Base-by-base conservation (phyloP, 2,113 vertebrate genomes). In the Colius striatus region DNA sequence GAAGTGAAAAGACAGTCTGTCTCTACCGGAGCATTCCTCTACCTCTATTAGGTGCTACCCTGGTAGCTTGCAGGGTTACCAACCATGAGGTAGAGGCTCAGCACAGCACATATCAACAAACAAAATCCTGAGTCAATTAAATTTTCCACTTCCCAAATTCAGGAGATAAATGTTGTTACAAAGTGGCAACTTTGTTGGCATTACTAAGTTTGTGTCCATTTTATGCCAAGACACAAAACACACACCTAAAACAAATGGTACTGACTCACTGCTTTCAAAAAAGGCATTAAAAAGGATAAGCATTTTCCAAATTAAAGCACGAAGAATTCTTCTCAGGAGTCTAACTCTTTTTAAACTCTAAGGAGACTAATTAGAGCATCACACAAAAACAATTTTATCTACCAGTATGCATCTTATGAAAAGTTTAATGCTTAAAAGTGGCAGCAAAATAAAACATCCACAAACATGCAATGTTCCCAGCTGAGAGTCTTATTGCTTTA, bases 401-500 rank as follows among this genome's bases (percentile, higher is more conserved):
- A 38, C 80, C 60, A 65, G 63, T 10, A 63, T 15, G 53, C 18
- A 41, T 41, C 27, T 32, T 50, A 51, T 67, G 72, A 86, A 85
- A 68, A 75, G 51, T 41, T 79, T 43, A 70, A 92, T 51, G 36
- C 32, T 66, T 22, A 47, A 13, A 74, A 92, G 81, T 6, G 23
- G 29, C 68, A 92, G 61, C 76, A 94, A 92, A 92, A 83, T 34
- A 88, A 55, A 79, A 51, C 30, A 82, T 10, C 74, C 79, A 78
- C 47, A n/a, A 93, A 70, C 32, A 14, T 3, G 16, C 67, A 18
- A 54, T 27, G 17, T 36, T 74, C 32, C 76, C 32, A 77, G 7
- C 21, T 21, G 43, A 23, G 13, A 88, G 61, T 15, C 45, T 63
- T 20, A 21, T 0, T 34, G 41, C 32, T 78, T 30, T 30, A 78